Conservation (phyloP, 2,113 vertebrate species). For the Callospermophilus lateralis region DNA sequence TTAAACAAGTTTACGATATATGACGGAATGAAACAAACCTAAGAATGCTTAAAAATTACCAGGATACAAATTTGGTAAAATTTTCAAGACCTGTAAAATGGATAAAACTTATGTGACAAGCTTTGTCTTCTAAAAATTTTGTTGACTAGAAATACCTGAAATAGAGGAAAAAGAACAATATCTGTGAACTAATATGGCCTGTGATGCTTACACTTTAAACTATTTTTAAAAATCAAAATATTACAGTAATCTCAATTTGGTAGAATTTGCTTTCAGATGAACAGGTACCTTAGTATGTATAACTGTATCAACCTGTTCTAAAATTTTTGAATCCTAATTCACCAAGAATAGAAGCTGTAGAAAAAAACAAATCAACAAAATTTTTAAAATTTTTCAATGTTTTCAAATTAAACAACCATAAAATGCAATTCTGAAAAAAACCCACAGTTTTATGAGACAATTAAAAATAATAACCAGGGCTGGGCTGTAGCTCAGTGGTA, state of each 20-base stretch:
- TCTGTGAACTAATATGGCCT: background rate
- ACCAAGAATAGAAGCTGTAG: background rate
- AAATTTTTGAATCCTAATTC: slow-evolving; percentile 29
- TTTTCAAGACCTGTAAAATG: background rate
- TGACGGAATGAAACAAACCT: background rate
- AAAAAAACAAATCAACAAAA: slow-evolving; percentile 5
- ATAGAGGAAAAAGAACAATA: background rate
- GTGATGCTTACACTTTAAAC: background rate
- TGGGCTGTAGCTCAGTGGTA: no score
- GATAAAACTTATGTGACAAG: background rate
- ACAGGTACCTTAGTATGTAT: background rate
- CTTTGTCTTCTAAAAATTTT: background rate
- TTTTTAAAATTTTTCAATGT: no score
- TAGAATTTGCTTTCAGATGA: background rate
- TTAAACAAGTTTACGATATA: background rate
- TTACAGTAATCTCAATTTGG: background rate
- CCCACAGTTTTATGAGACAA: slow-evolving; percentile 11
- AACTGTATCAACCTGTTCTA: background rate
- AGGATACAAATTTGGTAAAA: background rate
- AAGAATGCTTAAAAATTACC: background rate
- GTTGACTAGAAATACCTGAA: background rate
- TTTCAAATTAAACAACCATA: slow-evolving; percentile 14
- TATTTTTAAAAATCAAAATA: slow-evolving; percentile 6
- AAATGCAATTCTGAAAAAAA: slow-evolving; percentile 5
- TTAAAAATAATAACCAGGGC: background rate